Percentiles rank a stretch among this genome's conserved stretches.
Evolutionary conservation across 2,888 invertebrate species (phyloP).

Genomic region (Anorthoa munda): DNA sequence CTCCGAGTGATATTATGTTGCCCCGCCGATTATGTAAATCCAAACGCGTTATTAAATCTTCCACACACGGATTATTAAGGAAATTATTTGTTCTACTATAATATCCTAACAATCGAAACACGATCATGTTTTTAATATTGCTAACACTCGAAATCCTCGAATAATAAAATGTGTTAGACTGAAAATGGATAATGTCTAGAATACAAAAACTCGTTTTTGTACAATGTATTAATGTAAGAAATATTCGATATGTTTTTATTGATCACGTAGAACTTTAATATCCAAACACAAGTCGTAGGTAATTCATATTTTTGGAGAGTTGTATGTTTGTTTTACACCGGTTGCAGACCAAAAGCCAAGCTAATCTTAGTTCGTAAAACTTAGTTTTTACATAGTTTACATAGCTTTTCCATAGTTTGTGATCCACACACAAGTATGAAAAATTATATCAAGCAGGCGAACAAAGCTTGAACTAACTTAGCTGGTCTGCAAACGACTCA

Average conservation of each 20-base stretch:
- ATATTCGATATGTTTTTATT: not conserved
- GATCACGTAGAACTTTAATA: not conserved
- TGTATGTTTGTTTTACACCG: not conserved
- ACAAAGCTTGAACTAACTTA: too few relatives aligned
- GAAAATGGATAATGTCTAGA: not conserved
- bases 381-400: too few relatives aligned
- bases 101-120: not conserved
- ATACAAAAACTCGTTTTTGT: not conserved
- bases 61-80: not conserved
- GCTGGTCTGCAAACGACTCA: too few relatives aligned
- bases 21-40: not conserved
- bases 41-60: not conserved
- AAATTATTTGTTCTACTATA: not conserved
- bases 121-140: not conserved
- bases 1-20: too few relatives aligned
- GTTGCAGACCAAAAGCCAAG: too few relatives aligned
- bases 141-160: not conserved
- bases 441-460: too few relatives aligned
- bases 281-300: not conserved
- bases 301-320: not conserved
- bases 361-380: too few relatives aligned
- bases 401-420: too few relatives aligned
- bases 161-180: slow-evolving; percentile 6
- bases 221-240: not conserved
- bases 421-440: too few relatives aligned